These are phyloP conservation scores for Tinea semifulvella DNA, from an alignment of 2,888 invertebrate species.

Conservation along the genomic window DNA sequence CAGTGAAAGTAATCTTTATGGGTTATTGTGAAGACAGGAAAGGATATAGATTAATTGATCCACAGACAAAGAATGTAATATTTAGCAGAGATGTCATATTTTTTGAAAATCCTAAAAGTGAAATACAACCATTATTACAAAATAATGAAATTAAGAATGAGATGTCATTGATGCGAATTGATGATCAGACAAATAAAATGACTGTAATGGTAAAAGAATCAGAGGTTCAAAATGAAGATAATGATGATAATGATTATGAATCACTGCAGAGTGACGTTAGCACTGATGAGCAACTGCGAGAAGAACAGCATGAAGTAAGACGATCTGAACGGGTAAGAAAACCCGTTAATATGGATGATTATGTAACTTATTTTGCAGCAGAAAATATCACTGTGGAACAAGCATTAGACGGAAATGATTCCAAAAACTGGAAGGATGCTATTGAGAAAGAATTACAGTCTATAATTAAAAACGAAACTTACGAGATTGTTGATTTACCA, in stretches of 20 bases:
- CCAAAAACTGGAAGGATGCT: neutral
- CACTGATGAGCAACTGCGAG: neutral
- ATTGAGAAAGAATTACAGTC: neutral
- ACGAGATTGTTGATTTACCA: neutral
- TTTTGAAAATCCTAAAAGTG: slow-evolving; percentile 12
- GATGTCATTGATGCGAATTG: too few relatives aligned
- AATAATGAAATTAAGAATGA: neutral
- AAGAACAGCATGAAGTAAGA: neutral
- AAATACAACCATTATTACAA: neutral
- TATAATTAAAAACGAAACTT: neutral
- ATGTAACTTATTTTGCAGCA: neutral
- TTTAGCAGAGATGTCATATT: too few relatives aligned
- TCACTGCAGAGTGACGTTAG: neutral
- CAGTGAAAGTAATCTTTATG: slow-evolving; percentile 27
- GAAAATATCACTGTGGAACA: neutral
- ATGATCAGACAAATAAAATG: too few relatives aligned
- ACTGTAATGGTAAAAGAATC: neutral
- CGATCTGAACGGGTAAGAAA: neutral
- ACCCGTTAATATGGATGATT: neutral
- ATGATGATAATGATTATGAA: neutral
- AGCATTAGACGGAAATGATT: neutral
- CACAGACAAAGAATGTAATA: too few relatives aligned
- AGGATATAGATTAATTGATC: too few relatives aligned
- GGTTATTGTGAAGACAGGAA: slow-evolving; percentile 31
- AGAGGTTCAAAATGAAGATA: neutral